These are phyloP conservation scores for Spatula clypeata DNA, from an alignment of 2,797 vertebrate species.

Conservation along the genomic window DNA sequence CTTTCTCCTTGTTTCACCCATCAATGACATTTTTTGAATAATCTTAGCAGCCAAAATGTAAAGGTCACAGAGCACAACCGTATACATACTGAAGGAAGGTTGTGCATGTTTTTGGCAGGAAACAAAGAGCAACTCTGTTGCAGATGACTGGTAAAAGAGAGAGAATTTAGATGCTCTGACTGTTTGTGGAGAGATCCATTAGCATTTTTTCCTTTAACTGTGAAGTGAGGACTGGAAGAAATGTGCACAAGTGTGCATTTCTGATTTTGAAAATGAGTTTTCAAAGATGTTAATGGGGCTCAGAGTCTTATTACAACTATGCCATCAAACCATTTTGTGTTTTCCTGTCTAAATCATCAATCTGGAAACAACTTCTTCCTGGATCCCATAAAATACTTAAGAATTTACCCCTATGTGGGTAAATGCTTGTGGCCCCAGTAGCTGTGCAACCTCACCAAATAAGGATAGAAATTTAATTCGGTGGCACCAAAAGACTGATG, in stretches of 20 bases:
- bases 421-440: fast-evolving
- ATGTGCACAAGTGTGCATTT: background rate
- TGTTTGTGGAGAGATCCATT: background rate
- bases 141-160: background rate
- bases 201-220: background rate
- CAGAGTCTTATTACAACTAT: background rate
- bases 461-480: background rate
- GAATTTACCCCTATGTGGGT: no score
- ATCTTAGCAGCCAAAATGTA: background rate
- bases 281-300: background rate
- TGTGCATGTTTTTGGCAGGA: background rate
- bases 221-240: background rate
- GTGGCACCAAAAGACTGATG: background rate
- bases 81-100: background rate
- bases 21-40: background rate
- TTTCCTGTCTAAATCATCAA: background rate
- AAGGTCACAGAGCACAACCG: background rate
- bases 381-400: background rate
- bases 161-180: background rate
- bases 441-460: background rate
- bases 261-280: background rate
- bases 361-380: background rate
- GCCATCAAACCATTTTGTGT: background rate
- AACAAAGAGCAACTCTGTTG: background rate
- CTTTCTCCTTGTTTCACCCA: conserved; percentile 18